A percentile compares a stretch with the other conserved stretches of the same genome.
phyloP scores from a whole-genome alignment of 2,113 vertebrate genomes.

The Hemiscyllium ocellatum region DNA sequence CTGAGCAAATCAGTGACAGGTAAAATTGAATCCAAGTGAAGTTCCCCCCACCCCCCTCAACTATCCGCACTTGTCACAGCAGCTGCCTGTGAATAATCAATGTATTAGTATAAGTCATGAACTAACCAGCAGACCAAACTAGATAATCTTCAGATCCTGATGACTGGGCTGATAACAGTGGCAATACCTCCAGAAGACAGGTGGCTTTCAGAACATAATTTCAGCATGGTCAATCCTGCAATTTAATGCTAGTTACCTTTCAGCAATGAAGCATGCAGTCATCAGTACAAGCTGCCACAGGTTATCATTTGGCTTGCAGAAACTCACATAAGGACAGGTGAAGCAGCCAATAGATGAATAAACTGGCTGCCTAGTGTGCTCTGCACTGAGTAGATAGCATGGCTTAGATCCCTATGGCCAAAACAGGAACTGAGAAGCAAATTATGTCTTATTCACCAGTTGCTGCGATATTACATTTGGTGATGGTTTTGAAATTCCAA shows the following conservation, averaged over 20 bases:
- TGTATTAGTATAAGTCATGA: not conserved
- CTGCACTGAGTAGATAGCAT: not conserved
- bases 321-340: not conserved
- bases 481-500: not conserved
- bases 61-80: not conserved
- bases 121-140: not conserved
- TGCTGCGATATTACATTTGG: not conserved
- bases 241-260: not conserved
- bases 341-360: not conserved
- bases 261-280: not conserved
- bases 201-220: not conserved
- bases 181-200: not conserved
- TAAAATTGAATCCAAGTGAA: not conserved
- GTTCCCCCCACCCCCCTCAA: not conserved
- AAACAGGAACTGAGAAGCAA: not conserved
- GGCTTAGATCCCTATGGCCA: not conserved
- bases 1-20: not conserved
- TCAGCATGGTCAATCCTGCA: not conserved
- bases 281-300: not conserved
- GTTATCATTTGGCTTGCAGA: not conserved
- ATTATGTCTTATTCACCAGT: not conserved
- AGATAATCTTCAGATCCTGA: not conserved
- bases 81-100: not conserved
- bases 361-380: not conserved
- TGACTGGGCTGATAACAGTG: not conserved